These are phyloP conservation scores for Caradrina clavipalpis DNA, from an alignment of 2,888 invertebrate species.

Conservation along the genomic window DNA sequence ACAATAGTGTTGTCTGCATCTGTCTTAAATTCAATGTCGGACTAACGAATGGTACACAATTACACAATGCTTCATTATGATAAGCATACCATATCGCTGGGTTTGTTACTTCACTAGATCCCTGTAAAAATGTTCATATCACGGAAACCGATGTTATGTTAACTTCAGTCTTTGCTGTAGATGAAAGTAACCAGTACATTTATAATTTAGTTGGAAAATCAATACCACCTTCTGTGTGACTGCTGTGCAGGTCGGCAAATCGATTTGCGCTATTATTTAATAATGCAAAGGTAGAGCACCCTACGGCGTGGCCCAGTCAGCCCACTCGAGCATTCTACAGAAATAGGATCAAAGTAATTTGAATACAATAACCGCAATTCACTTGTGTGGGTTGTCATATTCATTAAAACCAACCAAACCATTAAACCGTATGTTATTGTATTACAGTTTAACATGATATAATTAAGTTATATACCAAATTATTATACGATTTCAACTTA, in stretches of 20 bases:
- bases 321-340: conserved; percentile 61
- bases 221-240: conserved; percentile 52
- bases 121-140: not conserved
- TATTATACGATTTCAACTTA: conserved; percentile 7
- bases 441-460: conserved; percentile 30
- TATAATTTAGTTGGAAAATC: conserved; percentile 62
- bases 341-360: conserved; percentile 71
- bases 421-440: conserved; percentile 37
- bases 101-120: not conserved
- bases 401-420: too few species aligned
- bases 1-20: conserved; percentile 30
- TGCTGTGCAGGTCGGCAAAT: conserved; percentile 54
- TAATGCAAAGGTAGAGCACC: conserved; percentile 63
- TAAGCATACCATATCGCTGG: conserved; percentile 12
- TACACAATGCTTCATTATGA: conserved; percentile 17
- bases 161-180: not conserved
- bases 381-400: conserved; percentile 58
- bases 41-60: conserved; percentile 9
- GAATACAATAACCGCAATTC: conserved; percentile 74
- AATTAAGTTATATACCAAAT: conserved; percentile 14
- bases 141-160: conserved; percentile 3
- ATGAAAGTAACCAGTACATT: conserved; percentile 29
- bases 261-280: conserved; percentile 60
- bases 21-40: conserved; percentile 36
- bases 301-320: conserved; percentile 38